Evolutionary conservation across 2,113 vertebrate genomes (phyloP).

Genomic region (Nansenia antarctica): DNA sequence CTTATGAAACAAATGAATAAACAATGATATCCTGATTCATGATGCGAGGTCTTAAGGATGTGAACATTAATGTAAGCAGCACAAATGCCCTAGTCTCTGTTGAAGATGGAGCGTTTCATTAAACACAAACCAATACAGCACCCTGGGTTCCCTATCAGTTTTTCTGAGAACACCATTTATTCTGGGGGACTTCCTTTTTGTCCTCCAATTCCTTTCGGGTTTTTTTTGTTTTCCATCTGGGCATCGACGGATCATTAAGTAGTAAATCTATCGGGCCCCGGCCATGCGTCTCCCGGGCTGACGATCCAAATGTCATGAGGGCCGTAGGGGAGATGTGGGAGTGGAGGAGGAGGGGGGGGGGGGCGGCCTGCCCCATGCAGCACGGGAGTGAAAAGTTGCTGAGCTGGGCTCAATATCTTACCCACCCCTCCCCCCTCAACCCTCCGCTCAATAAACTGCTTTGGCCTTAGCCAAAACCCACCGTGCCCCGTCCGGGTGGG

Average conservation of each 20-base stretch:
- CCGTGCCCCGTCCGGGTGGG: constrained; percentile 10
- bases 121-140: neutral
- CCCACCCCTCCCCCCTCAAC: neutral
- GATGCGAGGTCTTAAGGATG: neutral
- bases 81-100: neutral
- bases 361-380: neutral
- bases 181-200: too few species aligned
- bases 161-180: neutral
- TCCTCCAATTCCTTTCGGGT: too few species aligned
- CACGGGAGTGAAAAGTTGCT: constrained; percentile 28
- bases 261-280: constrained; percentile 18
- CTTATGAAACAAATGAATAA: neutral
- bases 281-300: constrained; percentile 1
- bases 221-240: constrained; percentile 18
- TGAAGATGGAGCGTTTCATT: neutral
- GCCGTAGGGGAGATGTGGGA: neutral
- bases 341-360: neutral
- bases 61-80: neutral
- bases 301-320: constrained; percentile 2
- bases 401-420: constrained; percentile 17
- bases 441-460: constrained; percentile 21
- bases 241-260: constrained; percentile 19
- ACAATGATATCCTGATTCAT: neutral
- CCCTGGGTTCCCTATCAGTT: neutral
- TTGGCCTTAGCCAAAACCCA: constrained; percentile 28